Conservation (phyloP, 2,797 vertebrate genomes). For the Spinus pinus region DNA sequence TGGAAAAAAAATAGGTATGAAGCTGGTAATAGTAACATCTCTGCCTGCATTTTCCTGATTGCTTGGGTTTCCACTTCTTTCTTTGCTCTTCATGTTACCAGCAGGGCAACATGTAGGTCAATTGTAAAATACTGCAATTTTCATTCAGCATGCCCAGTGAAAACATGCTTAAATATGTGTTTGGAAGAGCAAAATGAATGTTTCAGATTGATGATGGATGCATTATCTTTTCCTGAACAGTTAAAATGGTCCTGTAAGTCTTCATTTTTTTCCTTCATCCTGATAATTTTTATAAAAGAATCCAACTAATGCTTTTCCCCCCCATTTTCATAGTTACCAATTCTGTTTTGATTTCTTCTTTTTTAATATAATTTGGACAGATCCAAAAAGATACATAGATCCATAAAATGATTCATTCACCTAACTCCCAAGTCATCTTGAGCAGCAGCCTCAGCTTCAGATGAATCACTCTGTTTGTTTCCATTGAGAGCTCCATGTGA, state of each 20-base stretch:
- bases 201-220: background rate
- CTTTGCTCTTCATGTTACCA: background rate
- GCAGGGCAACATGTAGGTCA: background rate
- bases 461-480: background rate
- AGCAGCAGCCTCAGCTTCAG: background rate
- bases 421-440: background rate
- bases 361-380: background rate
- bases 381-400: background rate
- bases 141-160: background rate
- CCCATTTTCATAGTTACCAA: background rate
- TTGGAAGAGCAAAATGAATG: background rate
- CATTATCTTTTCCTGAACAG: background rate
- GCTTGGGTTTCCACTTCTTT: background rate
- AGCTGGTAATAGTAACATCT: background rate
- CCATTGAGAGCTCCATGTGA: background rate
- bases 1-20: background rate
- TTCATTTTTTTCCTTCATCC: background rate
- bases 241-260: background rate
- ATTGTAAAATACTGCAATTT: background rate
- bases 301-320: fast-evolving
- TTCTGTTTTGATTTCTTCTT: background rate
- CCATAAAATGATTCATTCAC: background rate
- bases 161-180: background rate
- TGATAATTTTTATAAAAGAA: background rate
- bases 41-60: background rate